phyloP scores from a whole-genome alignment of 2,888 invertebrate species.

The Lycaena phlaeas region DNA sequence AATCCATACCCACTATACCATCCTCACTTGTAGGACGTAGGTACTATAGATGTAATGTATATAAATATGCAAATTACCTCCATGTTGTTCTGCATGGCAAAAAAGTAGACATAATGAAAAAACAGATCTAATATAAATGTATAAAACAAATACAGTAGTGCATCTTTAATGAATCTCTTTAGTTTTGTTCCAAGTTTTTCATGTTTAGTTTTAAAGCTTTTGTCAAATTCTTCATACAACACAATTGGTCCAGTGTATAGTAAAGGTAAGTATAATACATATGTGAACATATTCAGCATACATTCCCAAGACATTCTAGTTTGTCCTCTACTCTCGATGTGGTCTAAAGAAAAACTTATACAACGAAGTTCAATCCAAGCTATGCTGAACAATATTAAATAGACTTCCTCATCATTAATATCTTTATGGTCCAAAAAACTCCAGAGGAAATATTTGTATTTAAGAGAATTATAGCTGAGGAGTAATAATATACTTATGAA shows the following conservation, averaged over 20 bases:
- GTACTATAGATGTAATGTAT: too few species aligned
- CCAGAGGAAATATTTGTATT: conserved; percentile 59
- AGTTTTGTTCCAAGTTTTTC: conserved; percentile 37
- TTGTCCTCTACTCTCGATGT: conserved; percentile 36
- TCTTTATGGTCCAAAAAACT: conserved; percentile 49
- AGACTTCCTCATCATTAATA: conserved; percentile 64
- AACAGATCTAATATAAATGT: conserved; percentile 78
- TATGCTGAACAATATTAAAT: conserved; percentile 67
- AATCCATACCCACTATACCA: too few species aligned
- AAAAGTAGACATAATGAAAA: conserved; percentile 87
- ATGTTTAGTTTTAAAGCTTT: conserved; percentile 37
- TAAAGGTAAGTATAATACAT: conserved; percentile 88
- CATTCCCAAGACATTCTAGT: conserved; percentile 16
- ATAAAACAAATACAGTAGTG: conserved; percentile 78
- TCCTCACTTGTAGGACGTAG: too few species aligned
- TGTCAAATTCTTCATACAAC: conserved; percentile 79
- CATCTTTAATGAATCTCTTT: conserved; percentile 47
- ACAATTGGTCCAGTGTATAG: conserved; percentile 89
- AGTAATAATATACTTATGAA: conserved; percentile 61
- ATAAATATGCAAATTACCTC: conserved; percentile 55
- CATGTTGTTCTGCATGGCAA: conserved; percentile 80
- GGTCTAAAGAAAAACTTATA: conserved; percentile 81
- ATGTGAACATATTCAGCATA: conserved; percentile 75
- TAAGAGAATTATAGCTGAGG: conserved; percentile 61
- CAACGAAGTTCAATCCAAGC: conserved; percentile 85